Conservation (phyloP, 2,113 vertebrate genomes). For the Xenotilapia flavipinnis region DNA sequence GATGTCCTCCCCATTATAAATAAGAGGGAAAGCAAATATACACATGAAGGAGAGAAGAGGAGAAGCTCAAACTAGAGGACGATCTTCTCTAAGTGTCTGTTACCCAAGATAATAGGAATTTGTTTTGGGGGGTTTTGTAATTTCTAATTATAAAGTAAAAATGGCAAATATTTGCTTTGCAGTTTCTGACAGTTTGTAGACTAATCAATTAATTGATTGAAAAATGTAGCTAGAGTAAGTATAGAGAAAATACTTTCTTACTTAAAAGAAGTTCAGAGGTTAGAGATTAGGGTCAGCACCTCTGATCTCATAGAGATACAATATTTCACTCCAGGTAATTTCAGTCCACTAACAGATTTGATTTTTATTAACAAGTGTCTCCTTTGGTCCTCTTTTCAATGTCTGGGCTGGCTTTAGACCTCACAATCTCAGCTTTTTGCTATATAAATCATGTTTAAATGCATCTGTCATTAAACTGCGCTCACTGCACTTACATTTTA, state of each 20-base stretch:
- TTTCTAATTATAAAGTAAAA: neutral
- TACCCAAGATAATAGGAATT: neutral
- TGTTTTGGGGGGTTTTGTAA: rapidly evolving
- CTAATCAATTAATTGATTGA: neutral
- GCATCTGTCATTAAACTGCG: neutral
- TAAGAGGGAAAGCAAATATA: neutral
- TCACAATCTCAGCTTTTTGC: neutral
- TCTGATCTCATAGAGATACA: neutral
- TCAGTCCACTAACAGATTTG: neutral
- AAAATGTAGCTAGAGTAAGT: neutral
- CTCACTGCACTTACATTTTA: neutral
- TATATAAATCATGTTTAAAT: neutral
- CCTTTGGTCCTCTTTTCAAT: neutral
- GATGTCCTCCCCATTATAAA: neutral
- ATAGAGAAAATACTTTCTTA: neutral
- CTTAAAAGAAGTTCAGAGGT: neutral
- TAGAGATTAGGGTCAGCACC: neutral
- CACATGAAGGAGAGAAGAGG: neutral
- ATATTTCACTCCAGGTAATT: neutral
- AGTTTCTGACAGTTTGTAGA: neutral
- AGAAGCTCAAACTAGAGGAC: neutral
- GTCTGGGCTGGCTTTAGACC: neutral
- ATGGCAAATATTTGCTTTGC: neutral
- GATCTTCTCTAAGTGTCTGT: neutral
- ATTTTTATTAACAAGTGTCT: neutral